A percentile compares a stretch with the other conserved stretches of the same genome.
Evolutionary conservation across 1,140 invertebrate genomes (phyloP).

Genomic region (Anadara kagoshimensis): DNA sequence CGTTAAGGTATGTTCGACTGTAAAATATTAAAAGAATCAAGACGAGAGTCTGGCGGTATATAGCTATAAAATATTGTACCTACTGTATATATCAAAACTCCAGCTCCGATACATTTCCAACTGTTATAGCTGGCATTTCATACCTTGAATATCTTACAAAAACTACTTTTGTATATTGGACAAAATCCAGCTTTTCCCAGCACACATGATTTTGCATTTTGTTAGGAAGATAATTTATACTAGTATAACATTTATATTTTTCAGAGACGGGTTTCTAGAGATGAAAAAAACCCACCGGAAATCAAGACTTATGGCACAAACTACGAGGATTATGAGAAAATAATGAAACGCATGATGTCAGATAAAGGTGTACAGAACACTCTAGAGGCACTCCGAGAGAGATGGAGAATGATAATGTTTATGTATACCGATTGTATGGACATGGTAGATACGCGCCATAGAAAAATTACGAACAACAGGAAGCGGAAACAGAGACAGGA

Average conservation of each 20-base stretch:
- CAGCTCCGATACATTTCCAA: too few relatives aligned
- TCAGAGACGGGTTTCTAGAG: conserved; percentile 48
- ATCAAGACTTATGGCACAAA: conserved; percentile 46
- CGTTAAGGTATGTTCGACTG: too few relatives aligned
- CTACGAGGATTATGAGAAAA: conserved; percentile 45
- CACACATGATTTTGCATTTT: too few relatives aligned
- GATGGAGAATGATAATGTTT: conserved; percentile 61
- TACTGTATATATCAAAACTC: too few relatives aligned
- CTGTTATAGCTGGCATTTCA: too few relatives aligned
- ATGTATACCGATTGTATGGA: conserved; percentile 61
- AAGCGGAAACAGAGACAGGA: conserved; percentile 9
- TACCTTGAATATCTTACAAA: too few relatives aligned
- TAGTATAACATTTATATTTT: neutral
- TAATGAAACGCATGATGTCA: conserved; percentile 45
- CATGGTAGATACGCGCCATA: conserved; percentile 20
- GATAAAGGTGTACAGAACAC: conserved; percentile 49
- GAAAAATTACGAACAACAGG: neutral
- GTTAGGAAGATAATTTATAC: too few relatives aligned
- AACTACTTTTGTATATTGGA: too few relatives aligned
- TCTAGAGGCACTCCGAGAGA: conserved; percentile 54
- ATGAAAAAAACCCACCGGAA: conserved; percentile 27
- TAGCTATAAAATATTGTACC: too few relatives aligned
- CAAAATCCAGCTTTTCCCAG: too few relatives aligned
- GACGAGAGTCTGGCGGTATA: too few relatives aligned
- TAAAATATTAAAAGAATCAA: too few relatives aligned